Percentiles rank a stretch among this genome's conserved stretches.
phyloP scores from a whole-genome alignment of 2,888 invertebrate genomes.

The Taphrorychus bicolor region DNA sequence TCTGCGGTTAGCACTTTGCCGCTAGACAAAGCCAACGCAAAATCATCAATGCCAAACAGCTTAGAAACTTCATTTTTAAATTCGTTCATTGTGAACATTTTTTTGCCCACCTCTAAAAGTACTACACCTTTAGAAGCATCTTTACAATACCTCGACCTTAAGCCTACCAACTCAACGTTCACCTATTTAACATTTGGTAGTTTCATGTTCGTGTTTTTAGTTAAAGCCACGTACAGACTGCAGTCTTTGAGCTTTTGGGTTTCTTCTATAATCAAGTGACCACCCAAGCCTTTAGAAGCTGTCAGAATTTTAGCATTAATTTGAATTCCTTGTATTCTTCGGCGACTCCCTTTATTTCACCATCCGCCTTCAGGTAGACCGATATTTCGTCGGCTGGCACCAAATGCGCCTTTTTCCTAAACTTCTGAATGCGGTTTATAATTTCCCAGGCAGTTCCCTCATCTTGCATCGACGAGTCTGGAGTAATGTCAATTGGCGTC shows the following conservation, averaged over 20 bases:
- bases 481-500: constrained; percentile 86
- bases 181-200: constrained; percentile 66
- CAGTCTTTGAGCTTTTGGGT: constrained; percentile 77
- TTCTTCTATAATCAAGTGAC: constrained; percentile 72
- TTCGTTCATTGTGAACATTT: constrained; percentile 64
- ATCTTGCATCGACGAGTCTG: constrained; percentile 88
- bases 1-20: constrained; percentile 55
- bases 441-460: constrained; percentile 96
- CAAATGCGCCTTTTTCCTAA: constrained; percentile 92
- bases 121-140: constrained; percentile 67
- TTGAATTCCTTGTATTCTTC: constrained; percentile 78
- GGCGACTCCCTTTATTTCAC: constrained; percentile 74
- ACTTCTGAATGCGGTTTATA: constrained; percentile 94
- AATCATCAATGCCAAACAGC: constrained; percentile 74
- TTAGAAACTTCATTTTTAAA: constrained; percentile 67
- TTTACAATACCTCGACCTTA: constrained; percentile 67
- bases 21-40: constrained; percentile 60
- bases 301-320: constrained; percentile 79
- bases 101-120: constrained; percentile 71
- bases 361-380: constrained; percentile 75
- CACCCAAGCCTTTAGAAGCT: constrained; percentile 56
- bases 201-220: too few relatives aligned
- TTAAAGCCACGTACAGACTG: constrained; percentile 73
- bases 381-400: constrained; percentile 90
- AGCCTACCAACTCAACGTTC: constrained; percentile 70